Percentiles rank a stretch among this genome's conserved stretches.
These are phyloP conservation scores for Agelastica alni DNA, from an alignment of 2,888 invertebrate species.

Conservation along the genomic window DNA sequence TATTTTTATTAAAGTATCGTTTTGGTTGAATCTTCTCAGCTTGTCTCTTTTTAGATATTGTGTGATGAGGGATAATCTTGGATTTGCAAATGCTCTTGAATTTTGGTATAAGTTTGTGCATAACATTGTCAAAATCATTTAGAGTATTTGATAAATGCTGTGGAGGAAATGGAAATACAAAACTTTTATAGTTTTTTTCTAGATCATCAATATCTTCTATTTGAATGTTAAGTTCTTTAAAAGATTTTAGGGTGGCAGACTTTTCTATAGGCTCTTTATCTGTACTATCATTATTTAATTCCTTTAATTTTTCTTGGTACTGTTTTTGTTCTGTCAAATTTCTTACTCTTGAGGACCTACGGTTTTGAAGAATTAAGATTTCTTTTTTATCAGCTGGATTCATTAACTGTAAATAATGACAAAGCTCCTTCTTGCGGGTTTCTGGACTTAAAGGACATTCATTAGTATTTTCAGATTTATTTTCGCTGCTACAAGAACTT, in stretches of 20 bases:
- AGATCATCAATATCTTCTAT: slow-evolving; percentile 7
- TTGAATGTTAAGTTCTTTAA: slow-evolving; percentile 35
- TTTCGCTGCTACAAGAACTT: slow-evolving; percentile 16
- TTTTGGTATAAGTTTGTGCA: slow-evolving; percentile 28
- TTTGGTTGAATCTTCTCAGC: background rate
- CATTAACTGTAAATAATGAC: slow-evolving; percentile 53
- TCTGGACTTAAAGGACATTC: slow-evolving; percentile 47
- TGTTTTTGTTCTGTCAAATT: slow-evolving; percentile 45
- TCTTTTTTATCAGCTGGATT: slow-evolving; percentile 49
- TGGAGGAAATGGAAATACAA: slow-evolving; percentile 37
- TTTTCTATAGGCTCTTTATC: slow-evolving; percentile 5
- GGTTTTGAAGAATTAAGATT: slow-evolving; percentile 44
- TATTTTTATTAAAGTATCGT: no score
- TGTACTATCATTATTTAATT: slow-evolving; percentile 4
- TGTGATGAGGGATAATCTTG: background rate
- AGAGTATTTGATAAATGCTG: slow-evolving; percentile 21
- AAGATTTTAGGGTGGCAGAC: slow-evolving; percentile 30
- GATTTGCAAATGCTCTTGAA: slow-evolving; percentile 21
- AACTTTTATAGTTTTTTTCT: slow-evolving; percentile 18
- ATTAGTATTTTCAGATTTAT: slow-evolving; percentile 24
- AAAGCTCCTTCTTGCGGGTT: slow-evolving; percentile 51
- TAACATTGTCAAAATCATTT: slow-evolving; percentile 32
- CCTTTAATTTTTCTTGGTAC: slow-evolving; percentile 9
- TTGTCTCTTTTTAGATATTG: background rate
- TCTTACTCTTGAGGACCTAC: slow-evolving; percentile 51